A percentile compares a stretch with the other conserved stretches of the same genome.
Conservation (phyloP, 2,888 invertebrate genomes). For the Pedicia rivosa region DNA sequence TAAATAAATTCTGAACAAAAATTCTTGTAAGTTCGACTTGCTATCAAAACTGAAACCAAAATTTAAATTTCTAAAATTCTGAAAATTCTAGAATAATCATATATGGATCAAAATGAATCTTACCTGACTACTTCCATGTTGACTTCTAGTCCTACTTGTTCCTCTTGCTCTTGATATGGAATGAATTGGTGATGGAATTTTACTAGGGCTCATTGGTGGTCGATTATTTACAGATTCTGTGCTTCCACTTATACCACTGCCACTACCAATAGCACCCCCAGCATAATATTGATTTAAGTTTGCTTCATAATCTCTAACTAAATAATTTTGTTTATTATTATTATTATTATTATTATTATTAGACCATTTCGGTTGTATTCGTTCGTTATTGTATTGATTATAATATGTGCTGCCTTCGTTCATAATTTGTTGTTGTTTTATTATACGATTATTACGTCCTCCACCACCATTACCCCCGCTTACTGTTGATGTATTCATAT, state of each 20-base stretch:
- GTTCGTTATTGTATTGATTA: background rate
- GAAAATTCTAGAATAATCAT: too few relatives aligned
- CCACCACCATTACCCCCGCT: too few relatives aligned
- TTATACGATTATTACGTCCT: too few relatives aligned
- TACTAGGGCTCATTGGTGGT: constrained; percentile 40
- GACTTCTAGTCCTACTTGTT: constrained; percentile 27
- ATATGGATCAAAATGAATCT: too few relatives aligned
- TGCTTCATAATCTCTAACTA: too few relatives aligned
- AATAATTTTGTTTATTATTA: background rate
- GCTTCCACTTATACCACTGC: constrained; percentile 5
- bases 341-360: constrained; percentile 5
- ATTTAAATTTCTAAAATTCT: too few relatives aligned
- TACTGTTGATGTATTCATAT: too few relatives aligned
- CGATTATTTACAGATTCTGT: constrained; percentile 9
- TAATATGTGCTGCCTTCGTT: too few relatives aligned
- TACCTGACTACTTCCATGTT: constrained; percentile 19
- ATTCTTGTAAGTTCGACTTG: too few relatives aligned
- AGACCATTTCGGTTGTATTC: background rate
- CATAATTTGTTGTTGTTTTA: too few relatives aligned
- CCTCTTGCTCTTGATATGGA: constrained; percentile 36
- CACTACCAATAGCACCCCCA: background rate
- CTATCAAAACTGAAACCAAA: too few relatives aligned
- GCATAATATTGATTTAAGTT: constrained; percentile 4
- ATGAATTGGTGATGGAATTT: constrained; percentile 66
- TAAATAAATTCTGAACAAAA: too few relatives aligned